Evolutionary conservation across 2,797 vertebrate species (phyloP), one percentile per base, ranked within the genome.

Genomic region (Scyliorhinus canicula): DNA sequence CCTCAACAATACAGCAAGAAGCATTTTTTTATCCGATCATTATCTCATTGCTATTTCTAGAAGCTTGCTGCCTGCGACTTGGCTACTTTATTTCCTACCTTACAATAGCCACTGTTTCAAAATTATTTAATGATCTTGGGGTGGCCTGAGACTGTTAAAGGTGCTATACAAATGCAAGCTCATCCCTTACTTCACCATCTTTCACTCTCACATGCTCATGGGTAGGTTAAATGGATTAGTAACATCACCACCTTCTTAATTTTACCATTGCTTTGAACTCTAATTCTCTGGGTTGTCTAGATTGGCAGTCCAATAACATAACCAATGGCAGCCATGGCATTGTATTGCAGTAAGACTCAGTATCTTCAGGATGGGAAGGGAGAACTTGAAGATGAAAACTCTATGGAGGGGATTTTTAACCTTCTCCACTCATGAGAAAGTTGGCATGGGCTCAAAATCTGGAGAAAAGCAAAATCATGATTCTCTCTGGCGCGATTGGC

Each of bases 201-300:
- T n/a, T 28, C 1, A 86, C 28, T 60, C 35, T 90, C 21, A 21
- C 31, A 35, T 60, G 4, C 1, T 90, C 31, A 57, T 35, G 26
- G 28, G 26, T 60, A 60, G 12, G 3, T 28, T n/a, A 31, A 88
- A 88, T 60, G 1, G 86, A n/a, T 90, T 60, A 90, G 57, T n/a
- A 35, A 88, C 1, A n/a, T 60, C 28, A 40, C 21, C 31, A 90
- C 12, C 19, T 90, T 90, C 31, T 57, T n/a, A 57, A 90, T 60
- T n/a, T 57, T 88, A 50, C 35, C 86, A 90, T 90, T 90, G 55
- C 86, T 90, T 90, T 90, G 26, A 57, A 90, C 57, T 88, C 52
- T 19, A 55, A 35, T n/a, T n/a, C 28, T 57, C 35, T n/a, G 31
- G 31, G 57, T 14, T n/a, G 16, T 31, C 47, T 55, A 12, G 50